Conservation (phyloP, 2,888 invertebrate genomes). For the Cheilosia vulpina region DNA sequence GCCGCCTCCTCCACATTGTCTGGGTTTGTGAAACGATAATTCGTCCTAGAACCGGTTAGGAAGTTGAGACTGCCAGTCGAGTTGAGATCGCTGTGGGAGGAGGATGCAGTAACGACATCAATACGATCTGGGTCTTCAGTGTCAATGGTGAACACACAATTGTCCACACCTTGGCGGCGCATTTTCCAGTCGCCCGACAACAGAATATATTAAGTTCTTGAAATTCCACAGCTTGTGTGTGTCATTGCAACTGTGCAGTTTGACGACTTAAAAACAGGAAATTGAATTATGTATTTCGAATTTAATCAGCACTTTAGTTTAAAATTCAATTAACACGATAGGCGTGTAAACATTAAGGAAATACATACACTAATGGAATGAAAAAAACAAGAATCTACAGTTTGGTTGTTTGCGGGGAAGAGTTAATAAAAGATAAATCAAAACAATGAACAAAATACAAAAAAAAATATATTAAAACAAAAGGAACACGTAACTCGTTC, state of each 20-base stretch:
- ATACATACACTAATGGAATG: slow-evolving; percentile 12
- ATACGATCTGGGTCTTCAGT: slow-evolving; percentile 75
- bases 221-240: background rate
- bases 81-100: slow-evolving; percentile 77
- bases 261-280: slow-evolving; percentile 26
- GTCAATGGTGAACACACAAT: slow-evolving; percentile 75
- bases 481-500: slow-evolving; percentile 59
- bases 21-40: slow-evolving; percentile 71
- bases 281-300: slow-evolving; percentile 41
- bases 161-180: slow-evolving; percentile 68
- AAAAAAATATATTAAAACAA: slow-evolving; percentile 47
- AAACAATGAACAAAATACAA: slow-evolving; percentile 60
- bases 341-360: slow-evolving; percentile 20
- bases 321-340: slow-evolving; percentile 41
- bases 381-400: background rate
- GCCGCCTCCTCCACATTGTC: slow-evolving; percentile 62
- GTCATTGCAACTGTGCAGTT: slow-evolving; percentile 18
- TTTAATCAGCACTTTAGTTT: slow-evolving; percentile 40
- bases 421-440: slow-evolving; percentile 27
- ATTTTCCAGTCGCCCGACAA: slow-evolving; percentile 40
- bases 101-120: slow-evolving; percentile 76
- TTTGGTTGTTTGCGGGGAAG: background rate
- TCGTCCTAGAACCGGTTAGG: slow-evolving; percentile 76
- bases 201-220: slow-evolving; percentile 11
- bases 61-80: slow-evolving; percentile 76